These are phyloP conservation scores for Plagodis pulveraria DNA, from an alignment of 2,888 invertebrate genomes.

Conservation along the genomic window DNA sequence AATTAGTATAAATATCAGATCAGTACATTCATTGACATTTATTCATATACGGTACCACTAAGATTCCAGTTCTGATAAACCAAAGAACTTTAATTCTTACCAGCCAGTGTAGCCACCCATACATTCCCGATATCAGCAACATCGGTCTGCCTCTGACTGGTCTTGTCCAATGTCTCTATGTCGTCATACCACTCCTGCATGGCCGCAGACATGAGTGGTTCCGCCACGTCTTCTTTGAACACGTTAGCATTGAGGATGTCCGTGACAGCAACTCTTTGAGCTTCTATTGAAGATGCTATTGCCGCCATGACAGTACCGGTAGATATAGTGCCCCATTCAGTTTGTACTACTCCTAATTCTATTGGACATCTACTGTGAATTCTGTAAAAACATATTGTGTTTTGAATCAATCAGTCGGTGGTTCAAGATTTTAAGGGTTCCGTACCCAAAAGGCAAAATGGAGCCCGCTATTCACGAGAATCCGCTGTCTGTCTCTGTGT, in stretches of 20 bases:
- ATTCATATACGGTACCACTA: too few species aligned
- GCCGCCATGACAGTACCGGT: conserved; percentile 85
- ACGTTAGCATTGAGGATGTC: conserved; percentile 74
- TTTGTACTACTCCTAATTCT: conserved; percentile 87
- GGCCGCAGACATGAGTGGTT: conserved; percentile 65
- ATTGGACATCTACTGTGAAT: conserved; percentile 84
- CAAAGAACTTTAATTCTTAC: conserved; percentile 64
- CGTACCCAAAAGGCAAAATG: too few species aligned
- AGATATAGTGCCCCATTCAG: conserved; percentile 86
- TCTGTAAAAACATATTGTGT: conserved; percentile 48
- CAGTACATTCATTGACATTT: too few species aligned
- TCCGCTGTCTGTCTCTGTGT: too few species aligned
- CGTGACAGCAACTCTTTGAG: conserved; percentile 80
- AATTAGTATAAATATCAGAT: too few species aligned
- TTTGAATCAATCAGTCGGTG: conserved; percentile 6
- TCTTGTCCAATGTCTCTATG: conserved; percentile 58
- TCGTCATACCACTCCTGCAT: conserved; percentile 70
- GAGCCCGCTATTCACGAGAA: too few species aligned
- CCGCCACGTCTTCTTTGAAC: conserved; percentile 69
- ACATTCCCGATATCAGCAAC: conserved; percentile 80
- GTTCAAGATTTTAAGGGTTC: too few species aligned
- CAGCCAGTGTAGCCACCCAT: conserved; percentile 86
- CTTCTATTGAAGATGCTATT: conserved; percentile 86
- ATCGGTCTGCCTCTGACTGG: conserved; percentile 42
- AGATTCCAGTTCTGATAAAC: too few species aligned